Conservation (phyloP, 2,797 vertebrate genomes). For the Phataginus tetradactyla region DNA sequence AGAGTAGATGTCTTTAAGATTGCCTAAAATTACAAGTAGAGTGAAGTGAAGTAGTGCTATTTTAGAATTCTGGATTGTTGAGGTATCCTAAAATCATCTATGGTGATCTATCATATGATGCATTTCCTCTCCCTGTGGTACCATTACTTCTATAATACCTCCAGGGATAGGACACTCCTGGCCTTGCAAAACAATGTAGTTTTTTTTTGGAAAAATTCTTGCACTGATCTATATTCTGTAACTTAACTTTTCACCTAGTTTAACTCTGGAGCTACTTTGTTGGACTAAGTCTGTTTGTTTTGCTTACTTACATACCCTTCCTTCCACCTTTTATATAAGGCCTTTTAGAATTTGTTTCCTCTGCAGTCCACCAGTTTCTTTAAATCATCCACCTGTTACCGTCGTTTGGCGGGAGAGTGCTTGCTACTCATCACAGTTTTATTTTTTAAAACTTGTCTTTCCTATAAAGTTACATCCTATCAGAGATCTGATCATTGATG, state of each 20-base stretch:
- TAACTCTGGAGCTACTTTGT: neutral
- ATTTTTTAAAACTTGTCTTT: slow-evolving; percentile 26
- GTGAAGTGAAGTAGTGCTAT: neutral
- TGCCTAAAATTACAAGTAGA: slow-evolving; percentile 10
- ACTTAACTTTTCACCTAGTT: neutral
- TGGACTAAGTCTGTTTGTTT: neutral
- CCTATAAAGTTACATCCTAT: neutral
- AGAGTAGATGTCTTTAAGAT: slow-evolving; percentile 15
- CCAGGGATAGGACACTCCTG: neutral
- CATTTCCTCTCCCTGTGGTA: neutral
- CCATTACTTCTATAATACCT: neutral
- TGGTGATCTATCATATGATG: neutral
- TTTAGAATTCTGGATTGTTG: neutral
- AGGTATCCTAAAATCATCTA: slow-evolving; percentile 5
- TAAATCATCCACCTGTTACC: neutral
- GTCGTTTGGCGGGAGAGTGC: neutral
- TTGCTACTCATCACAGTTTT: neutral
- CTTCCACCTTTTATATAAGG: neutral
- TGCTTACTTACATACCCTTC: neutral
- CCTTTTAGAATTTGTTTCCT: neutral
- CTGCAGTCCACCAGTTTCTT: neutral
- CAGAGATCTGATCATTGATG: neutral
- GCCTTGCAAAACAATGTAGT: neutral
- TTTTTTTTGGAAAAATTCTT: neutral
- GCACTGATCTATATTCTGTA: neutral